Evolutionary conservation across 2,888 invertebrate genomes (phyloP).

Genomic region (Watsonalla cultraria): DNA sequence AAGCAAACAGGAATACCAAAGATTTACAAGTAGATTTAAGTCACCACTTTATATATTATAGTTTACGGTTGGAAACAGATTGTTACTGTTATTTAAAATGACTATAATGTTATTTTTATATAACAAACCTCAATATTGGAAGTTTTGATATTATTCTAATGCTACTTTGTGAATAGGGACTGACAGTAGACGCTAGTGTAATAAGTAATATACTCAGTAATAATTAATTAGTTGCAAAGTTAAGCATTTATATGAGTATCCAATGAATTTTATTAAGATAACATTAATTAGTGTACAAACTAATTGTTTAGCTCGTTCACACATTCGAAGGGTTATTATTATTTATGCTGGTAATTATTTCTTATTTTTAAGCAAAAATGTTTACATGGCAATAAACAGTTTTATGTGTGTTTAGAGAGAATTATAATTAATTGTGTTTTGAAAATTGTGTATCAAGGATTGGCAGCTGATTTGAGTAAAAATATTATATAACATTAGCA

Average conservation of each 20-base stretch:
- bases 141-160: slow-evolving; percentile 59
- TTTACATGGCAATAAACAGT: slow-evolving; percentile 17
- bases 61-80: slow-evolving; percentile 71
- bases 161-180: slow-evolving; percentile 63
- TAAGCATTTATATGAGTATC: slow-evolving; percentile 39
- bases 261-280: slow-evolving; percentile 20
- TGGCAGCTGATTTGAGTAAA: slow-evolving; percentile 29
- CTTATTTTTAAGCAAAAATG: slow-evolving; percentile 11
- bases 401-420: neutral
- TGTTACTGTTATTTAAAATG: slow-evolving; percentile 67
- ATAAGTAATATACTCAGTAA: slow-evolving; percentile 39
- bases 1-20: slow-evolving; percentile 70
- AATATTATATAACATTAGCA: slow-evolving; percentile 10
- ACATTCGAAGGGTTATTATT: slow-evolving; percentile 10
- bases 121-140: slow-evolving; percentile 58
- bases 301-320: slow-evolving; percentile 23
- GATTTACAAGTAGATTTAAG: slow-evolving; percentile 71
- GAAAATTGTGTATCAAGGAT: slow-evolving; percentile 8
- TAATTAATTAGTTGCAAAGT: slow-evolving; percentile 42
- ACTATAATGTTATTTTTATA: slow-evolving; percentile 67
- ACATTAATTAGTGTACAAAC: slow-evolving; percentile 19
- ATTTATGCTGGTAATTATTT: slow-evolving; percentile 5
- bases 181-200: slow-evolving; percentile 60
- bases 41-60: slow-evolving; percentile 44
- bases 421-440: slow-evolving; percentile 2